A percentile compares a stretch with the other conserved stretches of the same genome.
Conservation (phyloP, 2,113 vertebrate species). For the Dicaeum eximium region DNA sequence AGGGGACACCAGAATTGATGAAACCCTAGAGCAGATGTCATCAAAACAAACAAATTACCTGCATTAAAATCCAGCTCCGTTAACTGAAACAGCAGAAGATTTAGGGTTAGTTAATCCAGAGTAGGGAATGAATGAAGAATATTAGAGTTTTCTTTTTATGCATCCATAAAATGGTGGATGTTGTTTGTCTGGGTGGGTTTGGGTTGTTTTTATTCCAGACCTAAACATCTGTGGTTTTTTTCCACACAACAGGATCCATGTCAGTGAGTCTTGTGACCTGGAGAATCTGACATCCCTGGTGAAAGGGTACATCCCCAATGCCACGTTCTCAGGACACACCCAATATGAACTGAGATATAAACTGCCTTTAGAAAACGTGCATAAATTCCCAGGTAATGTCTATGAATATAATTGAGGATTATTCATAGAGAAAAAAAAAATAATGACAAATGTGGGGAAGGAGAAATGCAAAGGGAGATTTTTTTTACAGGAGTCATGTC, state of each 20-base stretch:
- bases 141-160: background rate
- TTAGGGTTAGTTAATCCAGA: background rate
- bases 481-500: background rate
- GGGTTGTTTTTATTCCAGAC: background rate
- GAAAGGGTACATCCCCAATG: constrained; percentile 77
- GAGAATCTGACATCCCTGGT: constrained; percentile 76
- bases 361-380: constrained; percentile 83
- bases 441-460: background rate
- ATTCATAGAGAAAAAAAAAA: background rate
- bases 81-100: background rate
- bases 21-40: background rate
- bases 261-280: constrained; percentile 73
- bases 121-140: background rate
- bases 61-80: background rate
- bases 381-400: constrained; percentile 83
- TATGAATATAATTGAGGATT: background rate
- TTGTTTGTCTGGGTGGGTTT: background rate
- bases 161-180: background rate
- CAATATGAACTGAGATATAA: constrained; percentile 85
- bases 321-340: constrained; percentile 75
- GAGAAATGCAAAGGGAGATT: background rate
- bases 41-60: background rate
- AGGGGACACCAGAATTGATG: background rate
- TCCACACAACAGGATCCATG: constrained; percentile 76
- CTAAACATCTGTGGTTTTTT: background rate